Percentiles rank a stretch among this genome's conserved stretches.
Evolutionary conservation across 2,113 vertebrate species (phyloP).

Genomic region (Polypterus bichir): DNA sequence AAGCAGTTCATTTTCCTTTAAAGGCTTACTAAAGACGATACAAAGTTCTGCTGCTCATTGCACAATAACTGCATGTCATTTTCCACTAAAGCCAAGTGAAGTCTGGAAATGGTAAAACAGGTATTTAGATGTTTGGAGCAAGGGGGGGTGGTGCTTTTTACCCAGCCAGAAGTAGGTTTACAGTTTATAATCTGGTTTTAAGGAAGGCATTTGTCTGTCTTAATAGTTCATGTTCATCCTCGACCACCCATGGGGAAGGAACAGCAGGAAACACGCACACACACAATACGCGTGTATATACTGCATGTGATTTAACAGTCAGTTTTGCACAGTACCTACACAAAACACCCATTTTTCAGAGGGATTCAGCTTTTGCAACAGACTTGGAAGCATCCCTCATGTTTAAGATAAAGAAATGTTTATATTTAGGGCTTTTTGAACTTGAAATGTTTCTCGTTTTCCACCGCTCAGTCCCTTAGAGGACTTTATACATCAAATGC

Average conservation of each 20-base stretch:
- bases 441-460: constrained; percentile 61
- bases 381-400: constrained; percentile 45
- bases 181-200: constrained; percentile 82
- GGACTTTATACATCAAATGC: constrained; percentile 21
- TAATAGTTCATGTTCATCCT: constrained; percentile 62
- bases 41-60: too few relatives aligned
- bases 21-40: constrained; percentile 14
- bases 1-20: too few relatives aligned
- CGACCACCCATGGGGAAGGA: constrained; percentile 80
- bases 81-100: constrained; percentile 38
- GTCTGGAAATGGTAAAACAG: constrained; percentile 51
- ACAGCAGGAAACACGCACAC: constrained; percentile 48
- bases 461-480: constrained; percentile 39
- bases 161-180: constrained; percentile 77
- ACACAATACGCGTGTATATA: too few relatives aligned
- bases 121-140: constrained; percentile 32
- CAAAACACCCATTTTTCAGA: constrained; percentile 55
- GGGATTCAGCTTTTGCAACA: constrained; percentile 46
- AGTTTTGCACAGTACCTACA: constrained; percentile 50
- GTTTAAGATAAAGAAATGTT: constrained; percentile 59
- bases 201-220: constrained; percentile 82
- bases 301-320: constrained; percentile 33
- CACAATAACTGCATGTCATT: constrained; percentile 14
- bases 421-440: constrained; percentile 57
- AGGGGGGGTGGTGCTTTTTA: constrained; percentile 34